phyloP scores from a whole-genome alignment of 1,140 invertebrate genomes.

The Panulirus ornatus region DNA sequence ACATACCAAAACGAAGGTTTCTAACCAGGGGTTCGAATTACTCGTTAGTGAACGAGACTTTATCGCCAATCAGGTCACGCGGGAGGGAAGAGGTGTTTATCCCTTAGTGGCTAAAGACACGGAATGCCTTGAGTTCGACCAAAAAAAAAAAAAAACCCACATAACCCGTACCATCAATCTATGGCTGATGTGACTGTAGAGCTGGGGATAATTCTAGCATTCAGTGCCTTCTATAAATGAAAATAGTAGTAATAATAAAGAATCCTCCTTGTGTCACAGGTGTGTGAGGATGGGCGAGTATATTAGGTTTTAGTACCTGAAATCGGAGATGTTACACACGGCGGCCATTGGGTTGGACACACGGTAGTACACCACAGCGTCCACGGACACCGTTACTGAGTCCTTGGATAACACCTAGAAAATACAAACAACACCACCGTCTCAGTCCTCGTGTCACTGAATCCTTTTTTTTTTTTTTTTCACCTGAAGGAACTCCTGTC shows the following conservation, averaged over 20 bases:
- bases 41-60: background rate
- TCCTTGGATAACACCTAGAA: slow-evolving; percentile 82
- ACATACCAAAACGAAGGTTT: no score
- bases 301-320: slow-evolving; percentile 67
- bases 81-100: no score
- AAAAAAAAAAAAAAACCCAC: no score
- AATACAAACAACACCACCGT: slow-evolving; percentile 70
- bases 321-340: slow-evolving; percentile 76
- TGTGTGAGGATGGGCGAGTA: slow-evolving; percentile 53
- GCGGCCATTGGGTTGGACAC: slow-evolving; percentile 81
- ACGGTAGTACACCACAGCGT: slow-evolving; percentile 81
- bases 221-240: background rate
- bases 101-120: background rate
- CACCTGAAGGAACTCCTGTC: background rate
- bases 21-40: no score
- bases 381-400: slow-evolving; percentile 78
- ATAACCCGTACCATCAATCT: background rate
- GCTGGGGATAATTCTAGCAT: background rate
- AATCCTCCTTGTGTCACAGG: slow-evolving; percentile 30
- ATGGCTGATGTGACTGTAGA: background rate
- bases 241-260: background rate
- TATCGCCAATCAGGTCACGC: background rate
- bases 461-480: background rate
- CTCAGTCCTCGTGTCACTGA: slow-evolving; percentile 57
- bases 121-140: no score